Conservation (phyloP, 1,140 invertebrate genomes). For the Drosophila mauritiana region DNA sequence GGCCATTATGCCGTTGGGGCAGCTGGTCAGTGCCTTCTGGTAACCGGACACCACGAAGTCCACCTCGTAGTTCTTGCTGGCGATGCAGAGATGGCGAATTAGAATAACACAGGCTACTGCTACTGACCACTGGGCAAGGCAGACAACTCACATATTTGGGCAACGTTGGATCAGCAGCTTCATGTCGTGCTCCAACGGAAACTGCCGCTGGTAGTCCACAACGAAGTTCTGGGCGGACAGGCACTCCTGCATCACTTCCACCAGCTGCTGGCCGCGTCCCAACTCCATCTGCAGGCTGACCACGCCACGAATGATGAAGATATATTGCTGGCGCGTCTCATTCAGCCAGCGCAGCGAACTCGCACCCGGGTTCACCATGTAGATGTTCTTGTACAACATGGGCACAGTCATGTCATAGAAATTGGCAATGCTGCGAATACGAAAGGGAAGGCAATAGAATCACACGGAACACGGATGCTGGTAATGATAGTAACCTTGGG, state of each 20-base stretch:
- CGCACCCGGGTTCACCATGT: slow-evolving; percentile 59
- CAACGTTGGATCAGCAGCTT: slow-evolving; percentile 86
- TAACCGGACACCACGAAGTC: slow-evolving; percentile 82
- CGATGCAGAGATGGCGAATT: too few relatives aligned
- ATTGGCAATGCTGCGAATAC: slow-evolving; percentile 86
- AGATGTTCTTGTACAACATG: slow-evolving; percentile 87
- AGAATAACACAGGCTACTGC: too few relatives aligned
- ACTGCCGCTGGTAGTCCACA: slow-evolving; percentile 88
- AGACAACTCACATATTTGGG: slow-evolving; percentile 87
- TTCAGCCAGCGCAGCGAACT: slow-evolving; percentile 82
- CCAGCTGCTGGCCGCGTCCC: slow-evolving; percentile 85
- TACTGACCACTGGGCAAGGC: too few relatives aligned
- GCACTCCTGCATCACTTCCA: slow-evolving; percentile 87
- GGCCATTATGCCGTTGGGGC: slow-evolving; percentile 49
- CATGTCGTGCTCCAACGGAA: slow-evolving; percentile 87
- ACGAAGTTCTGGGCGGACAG: slow-evolving; percentile 89
- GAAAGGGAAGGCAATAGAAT: neutral
- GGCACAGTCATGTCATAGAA: slow-evolving; percentile 88
- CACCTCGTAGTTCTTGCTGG: slow-evolving; percentile 87
- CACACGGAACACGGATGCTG: neutral
- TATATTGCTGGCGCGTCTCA: slow-evolving; percentile 85
- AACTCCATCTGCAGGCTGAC: slow-evolving; percentile 65
- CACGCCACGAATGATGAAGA: slow-evolving; percentile 82
- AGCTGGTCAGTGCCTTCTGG: slow-evolving; percentile 53
- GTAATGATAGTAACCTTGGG: slow-evolving; percentile 39